A percentile compares a stretch with the other conserved stretches of the same genome.
phyloP scores from a whole-genome alignment of 2,113 vertebrate species.

The Castor canadensis region DNA sequence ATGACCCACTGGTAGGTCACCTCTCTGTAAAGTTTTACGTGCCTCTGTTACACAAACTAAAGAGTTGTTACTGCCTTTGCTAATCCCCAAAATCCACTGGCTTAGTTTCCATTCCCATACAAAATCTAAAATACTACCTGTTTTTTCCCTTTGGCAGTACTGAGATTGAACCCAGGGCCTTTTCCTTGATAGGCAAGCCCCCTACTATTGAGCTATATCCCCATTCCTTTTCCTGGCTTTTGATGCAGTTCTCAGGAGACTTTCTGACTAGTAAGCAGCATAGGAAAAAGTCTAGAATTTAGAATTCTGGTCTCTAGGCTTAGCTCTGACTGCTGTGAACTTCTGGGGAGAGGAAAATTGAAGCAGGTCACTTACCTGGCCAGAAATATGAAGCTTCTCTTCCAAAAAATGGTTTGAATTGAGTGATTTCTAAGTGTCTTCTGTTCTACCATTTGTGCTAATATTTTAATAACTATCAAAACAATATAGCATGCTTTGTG shows the following conservation, averaged over 20 bases:
- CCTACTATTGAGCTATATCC: too few species aligned
- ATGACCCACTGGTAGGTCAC: conserved; percentile 56
- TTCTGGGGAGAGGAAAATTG: neutral
- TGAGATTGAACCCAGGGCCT: too few species aligned
- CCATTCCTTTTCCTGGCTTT: neutral
- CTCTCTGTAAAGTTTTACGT: conserved; percentile 68
- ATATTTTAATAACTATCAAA: neutral
- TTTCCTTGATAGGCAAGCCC: too few species aligned
- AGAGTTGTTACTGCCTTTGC: neutral
- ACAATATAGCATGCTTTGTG: neutral
- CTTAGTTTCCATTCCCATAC: neutral
- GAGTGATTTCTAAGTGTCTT: neutral
- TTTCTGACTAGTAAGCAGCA: neutral
- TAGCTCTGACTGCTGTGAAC: neutral
- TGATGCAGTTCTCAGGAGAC: neutral
- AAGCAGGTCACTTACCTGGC: neutral
- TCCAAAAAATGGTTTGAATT: neutral
- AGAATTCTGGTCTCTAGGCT: neutral
- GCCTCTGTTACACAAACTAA: conserved; percentile 67
- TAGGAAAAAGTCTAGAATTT: neutral
- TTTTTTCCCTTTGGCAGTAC: neutral
- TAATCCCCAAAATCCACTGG: neutral
- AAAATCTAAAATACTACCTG: conserved; percentile 23
- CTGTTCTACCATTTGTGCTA: neutral
- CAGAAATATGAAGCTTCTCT: neutral